phyloP scores from a whole-genome alignment of 2,888 invertebrate genomes.

The Mimachlamys varia region DNA sequence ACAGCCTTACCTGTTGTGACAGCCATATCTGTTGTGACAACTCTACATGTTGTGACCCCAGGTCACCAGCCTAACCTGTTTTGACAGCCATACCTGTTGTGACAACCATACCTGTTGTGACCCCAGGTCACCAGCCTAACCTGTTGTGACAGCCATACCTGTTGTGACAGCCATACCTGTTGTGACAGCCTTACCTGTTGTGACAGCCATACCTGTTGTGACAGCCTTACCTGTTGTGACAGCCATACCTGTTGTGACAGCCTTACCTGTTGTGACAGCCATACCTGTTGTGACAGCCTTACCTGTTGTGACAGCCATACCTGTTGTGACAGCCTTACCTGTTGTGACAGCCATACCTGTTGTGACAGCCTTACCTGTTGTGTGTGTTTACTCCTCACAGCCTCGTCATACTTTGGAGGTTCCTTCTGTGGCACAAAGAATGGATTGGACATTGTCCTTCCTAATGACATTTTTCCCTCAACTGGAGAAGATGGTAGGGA shows the following conservation, averaged over 20 bases:
- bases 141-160: constrained; percentile 7
- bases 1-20: not conserved
- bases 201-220: not conserved
- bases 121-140: not conserved
- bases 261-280: not conserved
- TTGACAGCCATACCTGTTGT: not conserved
- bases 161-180: not conserved
- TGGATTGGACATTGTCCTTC: constrained; percentile 65
- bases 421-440: constrained; percentile 81
- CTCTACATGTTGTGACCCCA: not conserved
- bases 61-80: not conserved
- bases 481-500: constrained; percentile 65
- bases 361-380: constrained; percentile 39
- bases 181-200: not conserved
- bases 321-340: not conserved
- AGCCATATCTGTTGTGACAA: not conserved
- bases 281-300: not conserved
- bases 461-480: constrained; percentile 56
- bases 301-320: not conserved
- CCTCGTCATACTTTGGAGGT: constrained; percentile 89
- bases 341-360: not conserved
- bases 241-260: not conserved
- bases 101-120: not conserved
- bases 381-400: constrained; percentile 82
- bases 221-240: not conserved